Evolutionary conservation across 2,888 invertebrate genomes (phyloP).

Genomic region (Acronicta leporina): DNA sequence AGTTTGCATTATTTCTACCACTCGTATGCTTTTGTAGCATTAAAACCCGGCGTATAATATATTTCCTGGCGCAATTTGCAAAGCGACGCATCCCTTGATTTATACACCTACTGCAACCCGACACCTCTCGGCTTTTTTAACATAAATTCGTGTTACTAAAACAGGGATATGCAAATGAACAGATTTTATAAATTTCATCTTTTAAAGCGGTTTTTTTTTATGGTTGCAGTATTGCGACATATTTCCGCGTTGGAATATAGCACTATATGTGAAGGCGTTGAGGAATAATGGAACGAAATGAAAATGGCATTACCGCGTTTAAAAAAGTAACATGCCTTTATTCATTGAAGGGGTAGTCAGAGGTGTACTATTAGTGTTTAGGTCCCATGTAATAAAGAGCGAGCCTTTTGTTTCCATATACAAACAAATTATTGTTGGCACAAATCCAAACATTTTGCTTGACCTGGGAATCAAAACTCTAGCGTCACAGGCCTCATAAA

Average conservation of each 20-base stretch:
- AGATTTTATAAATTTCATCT: slow-evolving; percentile 42
- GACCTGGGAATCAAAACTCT: too few species aligned
- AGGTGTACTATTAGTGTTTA: too few species aligned
- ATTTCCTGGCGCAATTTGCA: slow-evolving; percentile 46
- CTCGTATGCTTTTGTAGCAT: slow-evolving; percentile 41
- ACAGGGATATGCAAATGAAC: slow-evolving; percentile 35
- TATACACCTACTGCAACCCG: slow-evolving; percentile 35
- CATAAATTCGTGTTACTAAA: slow-evolving; percentile 48
- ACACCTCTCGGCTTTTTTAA: slow-evolving; percentile 41
- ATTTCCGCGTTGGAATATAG: slow-evolving; percentile 11
- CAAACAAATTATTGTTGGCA: too few species aligned
- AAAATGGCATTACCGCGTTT: background rate
- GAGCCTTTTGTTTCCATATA: too few species aligned
- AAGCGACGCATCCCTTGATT: slow-evolving; percentile 43
- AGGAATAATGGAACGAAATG: background rate
- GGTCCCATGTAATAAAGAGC: too few species aligned
- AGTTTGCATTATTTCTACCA: slow-evolving; percentile 33
- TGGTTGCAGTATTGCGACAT: background rate
- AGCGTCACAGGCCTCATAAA: too few species aligned
- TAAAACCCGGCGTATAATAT: slow-evolving; percentile 41
- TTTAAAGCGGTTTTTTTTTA: slow-evolving; percentile 28
- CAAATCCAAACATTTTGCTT: too few species aligned
- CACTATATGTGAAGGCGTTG: slow-evolving; percentile 6
- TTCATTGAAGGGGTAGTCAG: too few species aligned
- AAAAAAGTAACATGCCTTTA: background rate